phyloP scores from a whole-genome alignment of 2,888 invertebrate species.

The Hoplodrina ambigua region DNA sequence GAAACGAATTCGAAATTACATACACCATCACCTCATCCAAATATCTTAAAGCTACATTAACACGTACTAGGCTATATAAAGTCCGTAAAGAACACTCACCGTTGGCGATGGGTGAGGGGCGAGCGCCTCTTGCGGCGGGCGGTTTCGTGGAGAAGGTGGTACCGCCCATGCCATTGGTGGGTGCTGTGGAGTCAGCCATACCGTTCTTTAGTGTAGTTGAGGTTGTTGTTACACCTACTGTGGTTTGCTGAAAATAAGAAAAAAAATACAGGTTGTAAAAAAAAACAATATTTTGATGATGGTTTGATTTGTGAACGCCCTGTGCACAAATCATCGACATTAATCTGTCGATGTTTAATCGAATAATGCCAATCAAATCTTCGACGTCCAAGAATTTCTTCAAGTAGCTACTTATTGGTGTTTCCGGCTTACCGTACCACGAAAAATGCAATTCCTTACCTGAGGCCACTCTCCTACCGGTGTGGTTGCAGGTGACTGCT shows the following conservation, averaged over 20 bases:
- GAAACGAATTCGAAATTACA: background rate
- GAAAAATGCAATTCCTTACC: constrained; percentile 65
- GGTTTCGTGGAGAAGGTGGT: constrained; percentile 74
- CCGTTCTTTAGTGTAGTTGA: constrained; percentile 78
- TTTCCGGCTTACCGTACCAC: background rate
- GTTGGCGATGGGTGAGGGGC: constrained; percentile 77
- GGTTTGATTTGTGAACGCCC: no score
- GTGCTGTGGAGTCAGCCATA: constrained; percentile 69
- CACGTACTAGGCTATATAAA: background rate
- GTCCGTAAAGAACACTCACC: constrained; percentile 70
- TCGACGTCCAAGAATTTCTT: no score
- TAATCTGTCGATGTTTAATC: no score
- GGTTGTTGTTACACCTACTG: constrained; percentile 70
- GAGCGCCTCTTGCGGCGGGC: constrained; percentile 74
- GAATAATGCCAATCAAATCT: no score
- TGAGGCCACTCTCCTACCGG: constrained; percentile 86
- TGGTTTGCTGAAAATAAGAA: constrained; percentile 63
- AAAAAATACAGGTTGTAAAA: background rate
- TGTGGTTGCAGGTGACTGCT: constrained; percentile 88
- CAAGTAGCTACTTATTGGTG: no score
- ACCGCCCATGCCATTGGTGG: constrained; percentile 73
- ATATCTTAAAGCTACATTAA: background rate
- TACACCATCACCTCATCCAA: background rate
- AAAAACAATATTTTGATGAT: no score
- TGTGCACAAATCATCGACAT: no score